phyloP scores from a whole-genome alignment of 2,888 invertebrate genomes.

The Parnassius orleans region DNA sequence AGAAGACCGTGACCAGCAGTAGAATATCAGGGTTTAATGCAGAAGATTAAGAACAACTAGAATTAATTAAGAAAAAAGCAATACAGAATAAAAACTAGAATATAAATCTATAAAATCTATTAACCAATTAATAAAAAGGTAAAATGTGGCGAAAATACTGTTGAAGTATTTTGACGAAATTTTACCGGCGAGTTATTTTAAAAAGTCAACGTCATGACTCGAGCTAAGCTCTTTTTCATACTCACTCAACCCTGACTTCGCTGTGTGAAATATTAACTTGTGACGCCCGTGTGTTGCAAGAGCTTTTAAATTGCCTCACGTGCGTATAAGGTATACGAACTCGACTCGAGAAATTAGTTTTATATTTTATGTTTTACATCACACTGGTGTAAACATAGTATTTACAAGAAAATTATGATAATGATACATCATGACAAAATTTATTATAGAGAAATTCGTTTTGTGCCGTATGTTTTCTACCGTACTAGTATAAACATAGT shows the following conservation, averaged over 20 bases:
- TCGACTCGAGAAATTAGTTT: not conserved
- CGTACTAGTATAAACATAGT: not conserved
- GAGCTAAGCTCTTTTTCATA: not conserved
- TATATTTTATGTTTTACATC: not conserved
- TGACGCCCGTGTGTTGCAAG: conserved; percentile 4
- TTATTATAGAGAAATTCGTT: not conserved
- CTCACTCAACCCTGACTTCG: not conserved
- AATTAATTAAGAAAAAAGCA: no score
- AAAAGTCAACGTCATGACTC: no score
- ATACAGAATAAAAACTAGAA: no score
- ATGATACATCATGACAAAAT: not conserved
- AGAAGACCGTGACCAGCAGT: no score
- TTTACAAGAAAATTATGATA: no score
- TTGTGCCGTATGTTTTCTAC: not conserved
- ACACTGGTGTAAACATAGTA: not conserved
- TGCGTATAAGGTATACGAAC: conserved; percentile 2
- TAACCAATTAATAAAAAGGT: no score
- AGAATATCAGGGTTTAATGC: no score
- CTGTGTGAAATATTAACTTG: conserved; percentile 11
- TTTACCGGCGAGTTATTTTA: no score
- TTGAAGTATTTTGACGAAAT: no score
- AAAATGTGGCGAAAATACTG: no score
- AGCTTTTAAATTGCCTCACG: conserved; percentile 20
- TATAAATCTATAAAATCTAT: no score
- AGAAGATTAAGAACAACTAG: no score